Evolutionary conservation across 2,888 invertebrate genomes (phyloP).

Genomic region (Synergus itoensis): DNA sequence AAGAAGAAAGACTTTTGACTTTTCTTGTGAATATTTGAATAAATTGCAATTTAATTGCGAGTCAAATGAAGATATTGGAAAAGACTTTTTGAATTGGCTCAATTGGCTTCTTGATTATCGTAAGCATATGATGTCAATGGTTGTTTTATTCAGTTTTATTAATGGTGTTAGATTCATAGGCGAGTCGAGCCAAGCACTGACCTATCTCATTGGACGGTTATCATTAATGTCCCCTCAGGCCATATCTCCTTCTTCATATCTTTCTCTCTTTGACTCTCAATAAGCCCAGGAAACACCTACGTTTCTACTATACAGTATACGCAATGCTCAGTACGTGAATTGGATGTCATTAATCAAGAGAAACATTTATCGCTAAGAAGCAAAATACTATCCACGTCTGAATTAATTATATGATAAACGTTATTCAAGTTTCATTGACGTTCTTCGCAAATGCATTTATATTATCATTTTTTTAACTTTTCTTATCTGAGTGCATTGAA

Average conservation of each 20-base stretch:
- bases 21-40: background rate
- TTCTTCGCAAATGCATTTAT: conserved; percentile 2
- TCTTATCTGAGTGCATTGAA: conserved; percentile 12
- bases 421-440: conserved; percentile 27
- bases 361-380: conserved; percentile 32
- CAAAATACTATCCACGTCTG: conserved; percentile 26
- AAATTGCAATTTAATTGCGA: background rate
- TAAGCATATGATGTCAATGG: background rate
- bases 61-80: background rate
- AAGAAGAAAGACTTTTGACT: background rate
- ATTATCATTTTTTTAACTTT: conserved; percentile 17
- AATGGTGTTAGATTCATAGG: conserved; percentile 13
- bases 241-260: background rate
- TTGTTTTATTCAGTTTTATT: conserved; percentile 18
- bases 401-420: conserved; percentile 36
- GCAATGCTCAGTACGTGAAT: conserved; percentile 36
- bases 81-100: background rate
- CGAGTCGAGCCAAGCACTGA: conserved; percentile 15
- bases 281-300: conserved; percentile 20
- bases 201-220: conserved; percentile 8
- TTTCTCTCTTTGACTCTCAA: background rate
- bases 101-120: background rate
- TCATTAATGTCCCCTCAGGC: background rate
- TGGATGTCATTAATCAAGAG: conserved; percentile 40
- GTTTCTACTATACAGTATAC: background rate